A percentile compares a stretch with the other conserved stretches of the same genome.
Conservation (phyloP, 2,113 vertebrate genomes). For the Seriola dumerili region DNA sequence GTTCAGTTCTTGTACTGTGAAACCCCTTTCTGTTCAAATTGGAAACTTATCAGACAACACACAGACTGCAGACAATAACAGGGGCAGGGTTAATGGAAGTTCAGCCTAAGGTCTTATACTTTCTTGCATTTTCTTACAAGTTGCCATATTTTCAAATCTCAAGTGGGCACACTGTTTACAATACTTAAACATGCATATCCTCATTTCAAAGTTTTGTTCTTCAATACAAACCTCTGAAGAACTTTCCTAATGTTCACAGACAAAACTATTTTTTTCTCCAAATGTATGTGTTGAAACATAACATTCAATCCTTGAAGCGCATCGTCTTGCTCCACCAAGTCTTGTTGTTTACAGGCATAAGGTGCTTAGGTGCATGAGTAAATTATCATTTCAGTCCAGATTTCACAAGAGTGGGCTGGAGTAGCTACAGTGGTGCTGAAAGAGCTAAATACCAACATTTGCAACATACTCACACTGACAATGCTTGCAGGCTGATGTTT, state of each 20-base stretch:
- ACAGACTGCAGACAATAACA: slow-evolving; percentile 35
- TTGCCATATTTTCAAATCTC: background rate
- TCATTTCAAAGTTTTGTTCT: background rate
- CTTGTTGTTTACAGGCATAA: background rate
- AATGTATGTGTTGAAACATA: background rate
- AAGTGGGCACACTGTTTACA: background rate
- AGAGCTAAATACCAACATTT: background rate
- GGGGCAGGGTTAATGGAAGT: slow-evolving; percentile 20
- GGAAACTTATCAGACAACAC: slow-evolving; percentile 62
- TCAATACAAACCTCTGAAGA: background rate
- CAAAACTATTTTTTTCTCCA: background rate
- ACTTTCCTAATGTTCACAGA: background rate
- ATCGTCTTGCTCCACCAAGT: background rate
- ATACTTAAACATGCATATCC: background rate
- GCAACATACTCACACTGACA: background rate
- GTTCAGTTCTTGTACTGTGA: slow-evolving; percentile 28
- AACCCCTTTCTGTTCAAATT: slow-evolving; percentile 50
- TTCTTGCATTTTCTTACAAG: background rate
- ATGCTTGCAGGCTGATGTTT: background rate
- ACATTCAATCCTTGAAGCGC: background rate
- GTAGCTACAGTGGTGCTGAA: background rate
- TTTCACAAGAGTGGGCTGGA: too few relatives aligned
- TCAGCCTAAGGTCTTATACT: slow-evolving; percentile 14
- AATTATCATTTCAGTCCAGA: background rate
- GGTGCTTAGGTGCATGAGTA: background rate